Evolutionary conservation across 1,140 invertebrate genomes (phyloP).

Genomic region (Gerris buenoi): DNA sequence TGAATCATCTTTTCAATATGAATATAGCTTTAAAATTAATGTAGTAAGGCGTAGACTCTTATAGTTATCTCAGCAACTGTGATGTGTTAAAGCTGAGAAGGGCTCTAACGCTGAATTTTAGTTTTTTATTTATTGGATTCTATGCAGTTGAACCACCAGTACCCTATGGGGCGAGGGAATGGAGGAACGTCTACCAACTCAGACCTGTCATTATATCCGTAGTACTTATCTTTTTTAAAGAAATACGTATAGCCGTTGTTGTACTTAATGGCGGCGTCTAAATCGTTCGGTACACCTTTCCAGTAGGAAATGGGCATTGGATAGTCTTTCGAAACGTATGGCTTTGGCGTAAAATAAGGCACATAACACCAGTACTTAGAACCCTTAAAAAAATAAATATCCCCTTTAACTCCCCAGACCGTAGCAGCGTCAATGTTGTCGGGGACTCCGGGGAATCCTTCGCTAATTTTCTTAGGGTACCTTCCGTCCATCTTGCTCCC

Average conservation of each 20-base stretch:
- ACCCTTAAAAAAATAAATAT: constrained; percentile 90
- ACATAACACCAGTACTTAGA: constrained; percentile 90
- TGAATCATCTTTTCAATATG: too few relatives aligned
- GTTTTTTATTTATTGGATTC: too few relatives aligned
- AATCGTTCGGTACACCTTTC: constrained; percentile 71
- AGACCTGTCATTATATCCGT: constrained; percentile 80
- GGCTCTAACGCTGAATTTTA: too few relatives aligned
- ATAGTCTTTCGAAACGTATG: constrained; percentile 73
- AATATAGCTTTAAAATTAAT: too few relatives aligned
- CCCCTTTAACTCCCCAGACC: constrained; percentile 87
- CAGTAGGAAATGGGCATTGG: constrained; percentile 80
- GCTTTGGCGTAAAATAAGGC: constrained; percentile 51
- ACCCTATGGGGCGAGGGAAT: too few relatives aligned
- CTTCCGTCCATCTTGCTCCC: constrained; percentile 66
- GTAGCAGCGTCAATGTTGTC: constrained; percentile 80
- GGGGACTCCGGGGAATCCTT: constrained; percentile 82
- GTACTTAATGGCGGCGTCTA: constrained; percentile 79
- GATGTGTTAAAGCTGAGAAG: too few relatives aligned
- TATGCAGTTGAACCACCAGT: too few relatives aligned
- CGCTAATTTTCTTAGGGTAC: constrained; percentile 79
- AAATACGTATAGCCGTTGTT: constrained; percentile 90
- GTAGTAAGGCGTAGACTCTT: too few relatives aligned
- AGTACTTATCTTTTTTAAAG: constrained; percentile 80
- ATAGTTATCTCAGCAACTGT: too few relatives aligned
- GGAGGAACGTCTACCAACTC: too few relatives aligned